A percentile compares a stretch with the other conserved stretches of the same genome.
phyloP scores from a whole-genome alignment of 2,113 vertebrate species.

The Chaetops frenatus region DNA sequence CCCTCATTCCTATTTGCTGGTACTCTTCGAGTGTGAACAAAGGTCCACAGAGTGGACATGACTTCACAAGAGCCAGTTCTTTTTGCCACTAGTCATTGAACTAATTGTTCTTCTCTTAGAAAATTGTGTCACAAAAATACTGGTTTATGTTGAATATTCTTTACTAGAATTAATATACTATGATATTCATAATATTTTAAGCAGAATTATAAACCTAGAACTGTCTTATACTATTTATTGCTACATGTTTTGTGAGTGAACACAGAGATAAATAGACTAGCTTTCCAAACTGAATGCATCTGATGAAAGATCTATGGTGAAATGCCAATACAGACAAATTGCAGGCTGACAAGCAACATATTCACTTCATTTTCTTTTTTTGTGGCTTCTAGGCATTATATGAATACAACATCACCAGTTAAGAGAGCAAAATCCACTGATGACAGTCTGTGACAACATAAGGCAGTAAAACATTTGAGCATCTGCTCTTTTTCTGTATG shows the following conservation, averaged over 20 bases:
- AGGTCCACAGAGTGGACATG: not conserved
- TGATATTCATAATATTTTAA: not conserved
- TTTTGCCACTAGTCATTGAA: not conserved
- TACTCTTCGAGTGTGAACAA: not conserved
- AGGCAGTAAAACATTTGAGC: slow-evolving; percentile 16
- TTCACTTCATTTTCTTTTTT: not conserved
- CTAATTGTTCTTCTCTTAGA: not conserved
- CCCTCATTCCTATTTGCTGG: not conserved
- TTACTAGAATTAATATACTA: not conserved
- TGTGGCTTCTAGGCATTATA: slow-evolving; percentile 23
- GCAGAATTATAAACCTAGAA: not conserved
- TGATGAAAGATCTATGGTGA: not conserved
- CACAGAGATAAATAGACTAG: not conserved
- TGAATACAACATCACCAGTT: not conserved
- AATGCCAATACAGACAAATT: slow-evolving; percentile 31
- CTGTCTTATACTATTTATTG: not conserved
- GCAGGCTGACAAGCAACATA: slow-evolving; percentile 44
- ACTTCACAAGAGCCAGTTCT: not conserved
- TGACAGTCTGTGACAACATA: slow-evolving; percentile 39
- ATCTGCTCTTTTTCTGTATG: slow-evolving; percentile 15
- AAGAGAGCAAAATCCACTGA: slow-evolving; percentile 36
- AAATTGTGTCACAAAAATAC: not conserved
- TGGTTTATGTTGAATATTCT: not conserved
- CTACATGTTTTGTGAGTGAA: not conserved
- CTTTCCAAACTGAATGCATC: not conserved